Evolutionary conservation across 2,888 invertebrate genomes (phyloP), one percentile per base, ranked within the genome.

Genomic region (Xanthostigma xanthostigma): DNA sequence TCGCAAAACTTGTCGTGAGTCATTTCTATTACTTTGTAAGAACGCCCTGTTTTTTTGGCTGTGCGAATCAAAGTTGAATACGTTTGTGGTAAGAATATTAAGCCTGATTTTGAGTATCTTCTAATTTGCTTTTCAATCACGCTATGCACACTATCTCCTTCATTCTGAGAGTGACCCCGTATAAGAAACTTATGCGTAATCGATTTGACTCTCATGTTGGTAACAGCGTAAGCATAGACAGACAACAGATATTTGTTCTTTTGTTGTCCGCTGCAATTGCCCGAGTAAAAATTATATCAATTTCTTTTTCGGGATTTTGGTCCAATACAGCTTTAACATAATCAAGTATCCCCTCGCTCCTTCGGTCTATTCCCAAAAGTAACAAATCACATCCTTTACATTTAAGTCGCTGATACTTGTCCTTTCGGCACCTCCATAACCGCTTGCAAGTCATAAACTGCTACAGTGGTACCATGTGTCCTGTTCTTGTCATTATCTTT

Each of bases 161-260:
- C 61, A 49, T 63, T 63, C 53, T 62, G 62, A 11, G 59, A 58
- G 47, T 63, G 64, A 43, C 60, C 51, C 41, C 59, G 46, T n/a
- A 62, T 60, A 13, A 60, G 45, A 53, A 57, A 62, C 50, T 60
- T 62, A 51, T 62, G 60, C 14, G 55, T 59, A 44, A 62, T 59
- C 41, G 50, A 53, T 44, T 52, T 44, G 37, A 60, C 38, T 39
- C 54, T 46, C n/a, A 45, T 45, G 17, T 49, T 45, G 12, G 9
- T 8, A 33, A 51, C 57, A 55, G 36, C 58, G 39, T 37, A 49
- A n/a, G 33, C 14, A 53, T 51, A 11, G 47, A 38, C 4, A 56
- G 55, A 51, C 36, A 49, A 37, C 13, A 45, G 45, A 59, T 53
- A 58, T 55, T 48, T 57, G 56, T 54, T 59, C 59, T 43, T 44